A percentile compares a stretch with the other conserved stretches of the same genome.
Evolutionary conservation across 2,113 vertebrate species (phyloP).

Genomic region (Pseudopipra pipra): DNA sequence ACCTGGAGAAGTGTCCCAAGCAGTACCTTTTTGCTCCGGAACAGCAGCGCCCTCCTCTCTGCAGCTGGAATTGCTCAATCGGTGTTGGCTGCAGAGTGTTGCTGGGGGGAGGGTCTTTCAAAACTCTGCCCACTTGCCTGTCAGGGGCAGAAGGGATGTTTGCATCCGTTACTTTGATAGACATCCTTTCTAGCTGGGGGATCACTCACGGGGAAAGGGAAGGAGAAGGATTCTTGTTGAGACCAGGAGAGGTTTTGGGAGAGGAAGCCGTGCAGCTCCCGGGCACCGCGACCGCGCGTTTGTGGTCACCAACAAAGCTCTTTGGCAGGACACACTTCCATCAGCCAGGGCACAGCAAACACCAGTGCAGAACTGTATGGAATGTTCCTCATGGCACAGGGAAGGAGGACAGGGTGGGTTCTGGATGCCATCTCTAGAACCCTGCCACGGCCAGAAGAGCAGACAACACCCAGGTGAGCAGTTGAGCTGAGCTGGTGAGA

Average conservation of each 20-base stretch:
- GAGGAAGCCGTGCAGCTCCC: background rate
- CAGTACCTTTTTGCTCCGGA: constrained; percentile 71
- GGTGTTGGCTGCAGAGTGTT: constrained; percentile 61
- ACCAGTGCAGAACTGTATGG: background rate
- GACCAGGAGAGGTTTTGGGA: background rate
- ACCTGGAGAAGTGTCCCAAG: background rate
- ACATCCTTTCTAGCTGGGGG: background rate
- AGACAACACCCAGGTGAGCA: background rate
- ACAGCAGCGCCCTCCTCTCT: constrained; percentile 72
- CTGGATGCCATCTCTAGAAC: background rate
- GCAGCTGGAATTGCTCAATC: constrained; percentile 71
- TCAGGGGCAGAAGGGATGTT: constrained; percentile 18
- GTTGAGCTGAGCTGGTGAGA: background rate
- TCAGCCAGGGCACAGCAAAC: background rate
- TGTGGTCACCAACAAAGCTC: background rate
- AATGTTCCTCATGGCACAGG: background rate
- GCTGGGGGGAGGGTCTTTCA: constrained; percentile 66
- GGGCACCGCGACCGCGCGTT: background rate
- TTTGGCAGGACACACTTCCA: background rate
- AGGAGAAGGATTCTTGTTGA: background rate
- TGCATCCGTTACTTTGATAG: background rate
- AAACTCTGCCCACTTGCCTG: constrained; percentile 74
- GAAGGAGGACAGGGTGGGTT: background rate
- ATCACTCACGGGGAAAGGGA: background rate
- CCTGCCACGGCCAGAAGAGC: background rate